A percentile compares a stretch with the other conserved stretches of the same genome.
These are phyloP conservation scores for Aphaenogaster rudis DNA, from an alignment of 1,140 invertebrate genomes.

Conservation along the genomic window DNA sequence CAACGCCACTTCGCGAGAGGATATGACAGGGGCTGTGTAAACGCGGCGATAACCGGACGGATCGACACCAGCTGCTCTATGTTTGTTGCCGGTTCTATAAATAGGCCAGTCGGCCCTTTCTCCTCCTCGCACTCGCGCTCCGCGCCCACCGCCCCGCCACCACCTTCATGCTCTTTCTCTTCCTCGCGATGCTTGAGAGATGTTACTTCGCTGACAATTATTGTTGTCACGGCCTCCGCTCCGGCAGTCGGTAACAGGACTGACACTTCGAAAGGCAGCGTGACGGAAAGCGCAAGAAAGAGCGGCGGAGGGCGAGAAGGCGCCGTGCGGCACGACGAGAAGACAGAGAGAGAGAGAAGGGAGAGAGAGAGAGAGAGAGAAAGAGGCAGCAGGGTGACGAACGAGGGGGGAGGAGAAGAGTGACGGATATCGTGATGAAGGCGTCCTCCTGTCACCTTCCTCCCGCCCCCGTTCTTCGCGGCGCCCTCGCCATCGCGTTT, in stretches of 20 bases:
- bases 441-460: slow-evolving; percentile 82
- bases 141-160: slow-evolving; percentile 23
- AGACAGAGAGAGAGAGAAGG: slow-evolving; percentile 56
- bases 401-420: slow-evolving; percentile 70
- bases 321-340: slow-evolving; percentile 57
- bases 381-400: slow-evolving; percentile 53
- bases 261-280: slow-evolving; percentile 83
- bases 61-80: slow-evolving; percentile 86
- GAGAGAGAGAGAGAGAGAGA: slow-evolving; percentile 57
- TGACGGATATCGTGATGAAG: slow-evolving; percentile 84
- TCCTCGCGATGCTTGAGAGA: slow-evolving; percentile 76
- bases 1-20: slow-evolving; percentile 67
- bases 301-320: slow-evolving; percentile 70
- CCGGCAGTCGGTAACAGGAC: slow-evolving; percentile 82
- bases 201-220: slow-evolving; percentile 85
- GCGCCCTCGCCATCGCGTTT: slow-evolving; percentile 73
- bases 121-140: slow-evolving; percentile 62
- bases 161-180: slow-evolving; percentile 64
- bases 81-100: slow-evolving; percentile 83
- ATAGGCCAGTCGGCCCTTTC: slow-evolving; percentile 77
- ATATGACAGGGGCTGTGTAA: slow-evolving; percentile 72
- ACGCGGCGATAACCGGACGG: slow-evolving; percentile 83
- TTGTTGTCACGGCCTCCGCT: slow-evolving; percentile 83
- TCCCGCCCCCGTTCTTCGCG: slow-evolving; percentile 62
- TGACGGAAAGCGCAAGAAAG: slow-evolving; percentile 81